phyloP scores from a whole-genome alignment of 2,797 vertebrate genomes.

The Muraenolepis orangiensis region DNA sequence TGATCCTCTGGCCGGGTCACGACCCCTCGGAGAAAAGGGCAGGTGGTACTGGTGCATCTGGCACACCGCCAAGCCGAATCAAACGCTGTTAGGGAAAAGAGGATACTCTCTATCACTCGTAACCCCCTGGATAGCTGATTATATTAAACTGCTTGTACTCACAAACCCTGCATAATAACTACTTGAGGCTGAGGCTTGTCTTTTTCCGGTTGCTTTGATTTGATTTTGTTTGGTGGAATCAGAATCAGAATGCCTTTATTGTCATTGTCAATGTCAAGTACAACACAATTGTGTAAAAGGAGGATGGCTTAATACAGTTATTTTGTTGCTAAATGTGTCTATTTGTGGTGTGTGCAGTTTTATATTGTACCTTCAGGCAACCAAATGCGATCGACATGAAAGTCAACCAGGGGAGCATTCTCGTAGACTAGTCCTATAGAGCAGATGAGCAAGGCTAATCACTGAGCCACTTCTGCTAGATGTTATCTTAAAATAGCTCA shows the following conservation, averaged over 20 bases:
- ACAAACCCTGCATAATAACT: neutral
- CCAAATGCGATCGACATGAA: neutral
- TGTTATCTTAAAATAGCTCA: neutral
- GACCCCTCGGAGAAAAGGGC: conserved; percentile 56
- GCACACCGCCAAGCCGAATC: neutral
- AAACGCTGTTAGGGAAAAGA: neutral
- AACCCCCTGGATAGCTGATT: neutral
- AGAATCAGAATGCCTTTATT: too few species aligned
- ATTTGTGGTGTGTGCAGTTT: neutral
- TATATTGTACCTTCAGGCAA: neutral
- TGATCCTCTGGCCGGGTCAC: conserved; percentile 60
- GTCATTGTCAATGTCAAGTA: too few species aligned
- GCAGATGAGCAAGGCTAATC: neutral
- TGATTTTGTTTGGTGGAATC: neutral
- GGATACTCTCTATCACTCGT: too few species aligned
- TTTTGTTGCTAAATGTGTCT: neutral
- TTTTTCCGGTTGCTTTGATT: neutral
- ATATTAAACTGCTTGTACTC: neutral
- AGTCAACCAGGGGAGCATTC: neutral
- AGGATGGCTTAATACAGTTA: neutral
- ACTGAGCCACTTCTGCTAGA: neutral
- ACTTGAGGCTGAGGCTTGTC: neutral
- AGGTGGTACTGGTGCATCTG: neutral
- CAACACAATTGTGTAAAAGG: too few species aligned
- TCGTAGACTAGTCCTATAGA: neutral